These are phyloP conservation scores for Lottia gigantea DNA, from an alignment of 2,888 invertebrate species.

Conservation along the genomic window DNA sequence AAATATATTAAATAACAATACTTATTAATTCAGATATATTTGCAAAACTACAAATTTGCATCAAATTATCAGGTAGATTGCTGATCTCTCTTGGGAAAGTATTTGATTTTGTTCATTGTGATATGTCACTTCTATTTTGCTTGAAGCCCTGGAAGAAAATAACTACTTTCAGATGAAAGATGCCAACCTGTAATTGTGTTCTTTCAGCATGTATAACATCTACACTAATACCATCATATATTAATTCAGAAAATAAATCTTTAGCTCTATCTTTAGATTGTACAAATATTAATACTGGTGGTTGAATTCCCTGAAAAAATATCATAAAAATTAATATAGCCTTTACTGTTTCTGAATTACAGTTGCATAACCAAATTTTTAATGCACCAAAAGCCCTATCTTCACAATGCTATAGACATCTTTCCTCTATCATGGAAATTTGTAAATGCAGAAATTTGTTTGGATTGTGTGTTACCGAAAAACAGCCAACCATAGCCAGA, in stretches of 20 bases:
- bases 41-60: too few relatives aligned
- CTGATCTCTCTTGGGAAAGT: too few relatives aligned
- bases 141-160: background rate
- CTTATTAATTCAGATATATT: too few relatives aligned
- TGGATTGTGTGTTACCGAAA: too few relatives aligned
- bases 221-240: slow-evolving; percentile 92
- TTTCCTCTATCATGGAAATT: too few relatives aligned
- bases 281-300: slow-evolving; percentile 91
- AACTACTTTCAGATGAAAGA: background rate
- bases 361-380: too few relatives aligned
- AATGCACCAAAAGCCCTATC: too few relatives aligned
- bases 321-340: too few relatives aligned
- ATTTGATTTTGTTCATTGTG: background rate
- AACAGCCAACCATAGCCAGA: too few relatives aligned
- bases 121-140: background rate
- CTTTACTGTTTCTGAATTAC: too few relatives aligned
- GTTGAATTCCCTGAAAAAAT: slow-evolving; percentile 77
- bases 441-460: too few relatives aligned
- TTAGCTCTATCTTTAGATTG: slow-evolving; percentile 91
- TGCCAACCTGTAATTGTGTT: slow-evolving; percentile 82
- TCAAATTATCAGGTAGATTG: background rate
- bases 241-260: slow-evolving; percentile 83
- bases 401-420: too few relatives aligned
- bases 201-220: slow-evolving; percentile 94
- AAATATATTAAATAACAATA: slow-evolving; percentile 33